These are phyloP conservation scores for Eilema griseolum DNA, from an alignment of 2,888 invertebrate genomes.

Conservation along the genomic window DNA sequence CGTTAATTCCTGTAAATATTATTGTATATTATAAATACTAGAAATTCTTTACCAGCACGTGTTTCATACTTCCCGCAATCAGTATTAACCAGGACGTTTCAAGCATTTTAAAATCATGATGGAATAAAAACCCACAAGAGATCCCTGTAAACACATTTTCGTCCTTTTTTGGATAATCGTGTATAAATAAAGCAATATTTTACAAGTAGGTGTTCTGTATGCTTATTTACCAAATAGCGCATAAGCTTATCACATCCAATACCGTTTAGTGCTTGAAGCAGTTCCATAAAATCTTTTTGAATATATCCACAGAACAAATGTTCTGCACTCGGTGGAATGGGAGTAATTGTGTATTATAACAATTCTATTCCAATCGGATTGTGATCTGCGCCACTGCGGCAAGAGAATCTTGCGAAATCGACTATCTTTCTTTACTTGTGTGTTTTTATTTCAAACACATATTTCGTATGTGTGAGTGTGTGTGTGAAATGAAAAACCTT, in stretches of 20 bases:
- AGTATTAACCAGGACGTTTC: too few species aligned
- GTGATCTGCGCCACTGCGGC: conserved; percentile 32
- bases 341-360: conserved; percentile 36
- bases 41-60: too few species aligned
- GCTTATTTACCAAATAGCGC: conserved; percentile 36
- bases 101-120: too few species aligned
- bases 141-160: not conserved
- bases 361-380: conserved; percentile 46
- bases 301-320: conserved; percentile 22
- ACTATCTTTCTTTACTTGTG: conserved; percentile 38
- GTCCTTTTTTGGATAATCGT: not conserved
- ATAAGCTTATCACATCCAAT: not conserved
- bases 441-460: not conserved
- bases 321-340: conserved; percentile 31
- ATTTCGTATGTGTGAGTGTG: too few species aligned
- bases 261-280: conserved; percentile 3
- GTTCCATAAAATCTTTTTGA: conserved; percentile 25
- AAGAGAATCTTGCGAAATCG: conserved; percentile 40
- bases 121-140: too few species aligned
- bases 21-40: too few species aligned
- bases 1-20: too few species aligned
- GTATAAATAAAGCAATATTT: not conserved
- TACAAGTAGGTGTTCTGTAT: conserved; percentile 10
- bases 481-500: too few species aligned
- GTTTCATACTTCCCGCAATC: too few species aligned